phyloP scores from a whole-genome alignment of 2,797 vertebrate genomes.

The Takifugu ocellatus region DNA sequence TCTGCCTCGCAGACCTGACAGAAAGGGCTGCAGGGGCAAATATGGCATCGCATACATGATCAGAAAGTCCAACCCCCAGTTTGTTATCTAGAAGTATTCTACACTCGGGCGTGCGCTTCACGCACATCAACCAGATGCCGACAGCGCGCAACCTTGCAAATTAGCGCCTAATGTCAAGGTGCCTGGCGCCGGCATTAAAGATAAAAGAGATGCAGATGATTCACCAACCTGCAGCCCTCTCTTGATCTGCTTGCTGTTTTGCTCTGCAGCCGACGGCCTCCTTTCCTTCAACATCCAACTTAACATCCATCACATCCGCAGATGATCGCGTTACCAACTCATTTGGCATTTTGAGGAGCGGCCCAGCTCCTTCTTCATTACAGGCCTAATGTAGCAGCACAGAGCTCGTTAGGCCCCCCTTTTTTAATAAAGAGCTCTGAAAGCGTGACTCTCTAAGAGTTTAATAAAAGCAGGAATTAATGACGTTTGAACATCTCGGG shows the following conservation, averaged over 20 bases:
- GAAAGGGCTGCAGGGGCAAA: constrained; percentile 1
- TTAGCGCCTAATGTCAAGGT: constrained; percentile 11
- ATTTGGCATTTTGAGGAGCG: constrained; percentile 1
- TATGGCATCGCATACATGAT: constrained; percentile 1
- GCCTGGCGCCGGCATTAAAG: constrained; percentile 13
- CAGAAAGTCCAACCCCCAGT: background rate
- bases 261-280: constrained; percentile 4
- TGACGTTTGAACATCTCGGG: too few relatives aligned
- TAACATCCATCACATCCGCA: constrained; percentile 17
- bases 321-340: constrained; percentile 4
- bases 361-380: background rate
- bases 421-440: background rate
- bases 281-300: constrained; percentile 2
- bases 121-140: background rate
- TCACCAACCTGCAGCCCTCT: constrained; percentile 5
- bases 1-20: background rate
- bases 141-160: constrained; percentile 8
- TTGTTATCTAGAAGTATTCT: background rate
- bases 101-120: background rate
- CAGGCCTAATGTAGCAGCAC: background rate
- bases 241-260: constrained; percentile 13
- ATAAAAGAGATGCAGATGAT: constrained; percentile 13
- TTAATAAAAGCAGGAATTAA: background rate
- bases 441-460: background rate
- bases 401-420: background rate